Evolutionary conservation across 2,113 vertebrate genomes (phyloP), one percentile per base, ranked within the genome.

Genomic region (Cololabis saira): DNA sequence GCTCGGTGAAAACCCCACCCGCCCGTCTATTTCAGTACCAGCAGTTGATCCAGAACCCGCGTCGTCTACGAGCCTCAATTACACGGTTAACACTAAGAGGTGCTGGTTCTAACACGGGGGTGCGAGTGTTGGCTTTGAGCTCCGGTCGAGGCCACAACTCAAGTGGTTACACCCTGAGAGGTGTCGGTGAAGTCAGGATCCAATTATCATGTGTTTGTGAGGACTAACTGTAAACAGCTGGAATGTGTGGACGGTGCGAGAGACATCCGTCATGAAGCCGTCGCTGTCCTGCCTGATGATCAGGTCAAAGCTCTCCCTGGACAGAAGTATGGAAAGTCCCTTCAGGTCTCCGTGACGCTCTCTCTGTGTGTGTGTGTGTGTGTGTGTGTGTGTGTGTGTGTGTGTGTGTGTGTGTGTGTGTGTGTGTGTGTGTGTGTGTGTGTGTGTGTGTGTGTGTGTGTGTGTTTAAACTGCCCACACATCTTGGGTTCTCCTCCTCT

Each of bases 141-240:
- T 73, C 60, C 61, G 13, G 37, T 78, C 69, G 60, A 62, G 77
- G 72, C 69, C 66, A 50, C 57, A 53, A 69, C 52, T 57, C 56
- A 58, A 67, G 60, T 51, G 66, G 52, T 54, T 48, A 47, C 83
- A 57, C 77, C 67, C 59, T 21, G 16, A 57, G 60, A 61, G 17
- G 53, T 61, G 65, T 74, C 59, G 50, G 70, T 76, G 71, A 64
- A 67, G 49, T 63, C 74, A 52, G 54, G 67, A 84, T 87, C 68
- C 60, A 89, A 87, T 91, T 90, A 85, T 74, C 86, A 77, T 64
- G 63, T 70, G 53, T 82, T 82, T 69, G 86, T 30, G 83, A 89
- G 69, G 78, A 57, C 58, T 43, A 67, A 67, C 80, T 76, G 80
- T 84, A 82, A 90, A 87, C 83, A 85, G 82, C 13, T 63, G 51